Evolutionary conservation across 2,113 vertebrate species (phyloP), one percentile per base, ranked within the genome.

Genomic region (Porphyrio hochstetteri): DNA sequence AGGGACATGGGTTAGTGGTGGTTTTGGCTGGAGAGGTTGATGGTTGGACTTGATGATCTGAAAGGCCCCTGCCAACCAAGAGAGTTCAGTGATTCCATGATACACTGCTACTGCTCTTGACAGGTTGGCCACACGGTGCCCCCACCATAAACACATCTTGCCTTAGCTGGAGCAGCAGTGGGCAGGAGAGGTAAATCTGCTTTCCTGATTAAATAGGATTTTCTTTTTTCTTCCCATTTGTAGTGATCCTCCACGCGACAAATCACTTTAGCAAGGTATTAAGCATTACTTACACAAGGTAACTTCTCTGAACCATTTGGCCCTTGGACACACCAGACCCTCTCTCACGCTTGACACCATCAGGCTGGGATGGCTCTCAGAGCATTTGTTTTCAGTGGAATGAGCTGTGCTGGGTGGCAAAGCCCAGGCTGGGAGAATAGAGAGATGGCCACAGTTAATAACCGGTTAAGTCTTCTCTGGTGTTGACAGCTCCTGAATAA

Each of bases 221-320:
- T n/a, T 72, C 8, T 53, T n/a, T 65, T 52, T 81, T 11, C 5
- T 61, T 44, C 3, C 1, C 23, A 92, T 92, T 80, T 44, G 69
- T 74, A 65, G 67, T 65, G 71, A 87, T 87, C 82, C 93, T 61
- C 74, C 59, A 81, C 69, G 11, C 16, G 36, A 94, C 64, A 91
- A 93, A 94, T 64, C 72, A 67, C 91, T 96, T 94, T 95, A 97
- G 92, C 79, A 46, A 46, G 44, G 44, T 18, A 46, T 46, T 46
- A 18, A 8, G 6, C 44, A 46, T 46, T 46, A 42, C 42, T 42
- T 42, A 40, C 40, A 10, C 93, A 93, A 78, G 68, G 86, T 71
- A 91, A 94, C 76, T 91, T 90, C 94, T 86, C 93, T 86, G 91
- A 53, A 75, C 56, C 31, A 25, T 69, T 15, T 72, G 55, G 20